Conservation (phyloP, 1,140 invertebrate species). For the Chlorops oryzae region DNA sequence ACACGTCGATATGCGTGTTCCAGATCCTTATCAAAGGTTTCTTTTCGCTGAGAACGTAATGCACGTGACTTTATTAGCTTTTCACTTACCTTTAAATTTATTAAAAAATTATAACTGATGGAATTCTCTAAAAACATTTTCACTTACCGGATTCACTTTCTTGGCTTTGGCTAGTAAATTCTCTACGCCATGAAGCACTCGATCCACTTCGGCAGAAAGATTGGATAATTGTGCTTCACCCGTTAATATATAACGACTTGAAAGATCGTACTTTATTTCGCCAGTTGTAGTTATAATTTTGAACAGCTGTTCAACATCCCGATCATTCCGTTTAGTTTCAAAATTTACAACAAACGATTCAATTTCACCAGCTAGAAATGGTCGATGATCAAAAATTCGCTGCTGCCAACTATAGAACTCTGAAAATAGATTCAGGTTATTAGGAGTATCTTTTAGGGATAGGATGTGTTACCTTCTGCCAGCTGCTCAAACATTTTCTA, state of each 20-base stretch:
- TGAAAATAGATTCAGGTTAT: no score
- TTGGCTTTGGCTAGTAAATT: constrained; percentile 30
- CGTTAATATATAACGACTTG: constrained; percentile 35
- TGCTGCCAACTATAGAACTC: no score
- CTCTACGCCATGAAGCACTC: constrained; percentile 24
- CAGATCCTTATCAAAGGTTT: constrained; percentile 70
- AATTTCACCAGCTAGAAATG: constrained; percentile 77
- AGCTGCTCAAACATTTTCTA: constrained; percentile 14
- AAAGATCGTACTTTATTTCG: constrained; percentile 59
- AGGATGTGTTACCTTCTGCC: constrained; percentile 16
- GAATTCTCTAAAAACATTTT: not conserved
- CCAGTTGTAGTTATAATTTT: constrained; percentile 68
- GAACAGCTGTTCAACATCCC: constrained; percentile 73
- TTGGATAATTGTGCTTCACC: constrained; percentile 25
- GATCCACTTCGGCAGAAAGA: constrained; percentile 25
- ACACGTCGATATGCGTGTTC: constrained; percentile 65
- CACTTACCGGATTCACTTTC: constrained; percentile 22
- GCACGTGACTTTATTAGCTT: constrained; percentile 54
- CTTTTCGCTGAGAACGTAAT: constrained; percentile 60
- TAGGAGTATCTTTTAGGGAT: no score
- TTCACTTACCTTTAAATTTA: constrained; percentile 30
- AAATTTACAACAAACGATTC: constrained; percentile 75
- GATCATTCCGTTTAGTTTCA: constrained; percentile 69
- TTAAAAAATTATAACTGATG: not conserved
- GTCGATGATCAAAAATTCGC: constrained; percentile 76